phyloP scores from a whole-genome alignment of 2,113 vertebrate genomes.

The Poeciliopsis occidentalis region DNA sequence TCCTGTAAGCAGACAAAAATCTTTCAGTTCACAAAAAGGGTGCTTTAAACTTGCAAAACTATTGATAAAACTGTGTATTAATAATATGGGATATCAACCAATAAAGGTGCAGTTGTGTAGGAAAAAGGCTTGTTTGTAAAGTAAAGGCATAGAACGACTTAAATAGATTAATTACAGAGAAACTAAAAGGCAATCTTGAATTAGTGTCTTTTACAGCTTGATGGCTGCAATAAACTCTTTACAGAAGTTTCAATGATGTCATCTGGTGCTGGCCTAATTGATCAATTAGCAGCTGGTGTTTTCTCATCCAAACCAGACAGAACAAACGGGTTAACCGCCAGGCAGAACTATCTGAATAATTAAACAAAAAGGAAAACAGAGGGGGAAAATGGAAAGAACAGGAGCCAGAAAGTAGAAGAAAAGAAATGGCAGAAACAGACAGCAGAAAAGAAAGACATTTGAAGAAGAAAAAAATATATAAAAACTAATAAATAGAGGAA shows the following conservation, averaged over 20 bases:
- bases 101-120: not conserved
- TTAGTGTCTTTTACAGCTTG: not conserved
- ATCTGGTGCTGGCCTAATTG: constrained; percentile 67
- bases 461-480: constrained; percentile 1
- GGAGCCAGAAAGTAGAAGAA: constrained; percentile 4
- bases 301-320: constrained; percentile 65
- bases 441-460: constrained; percentile 25
- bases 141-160: constrained; percentile 15
- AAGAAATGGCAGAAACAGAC: constrained; percentile 2
- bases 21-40: not conserved
- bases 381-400: not conserved
- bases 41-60: not conserved
- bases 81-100: not conserved
- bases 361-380: constrained; percentile 55
- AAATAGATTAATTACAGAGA: not conserved
- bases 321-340: constrained; percentile 59
- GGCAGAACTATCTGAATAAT: constrained; percentile 66
- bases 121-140: constrained; percentile 1
- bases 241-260: constrained; percentile 65
- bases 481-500: not conserved
- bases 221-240: constrained; percentile 40
- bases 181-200: constrained; percentile 11
- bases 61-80: not conserved
- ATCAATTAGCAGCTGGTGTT: constrained; percentile 68
- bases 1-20: not conserved